Percentiles rank a stretch among this genome's conserved stretches.
phyloP scores from a whole-genome alignment of 2,888 invertebrate species.

The Oeneis ivallda region DNA sequence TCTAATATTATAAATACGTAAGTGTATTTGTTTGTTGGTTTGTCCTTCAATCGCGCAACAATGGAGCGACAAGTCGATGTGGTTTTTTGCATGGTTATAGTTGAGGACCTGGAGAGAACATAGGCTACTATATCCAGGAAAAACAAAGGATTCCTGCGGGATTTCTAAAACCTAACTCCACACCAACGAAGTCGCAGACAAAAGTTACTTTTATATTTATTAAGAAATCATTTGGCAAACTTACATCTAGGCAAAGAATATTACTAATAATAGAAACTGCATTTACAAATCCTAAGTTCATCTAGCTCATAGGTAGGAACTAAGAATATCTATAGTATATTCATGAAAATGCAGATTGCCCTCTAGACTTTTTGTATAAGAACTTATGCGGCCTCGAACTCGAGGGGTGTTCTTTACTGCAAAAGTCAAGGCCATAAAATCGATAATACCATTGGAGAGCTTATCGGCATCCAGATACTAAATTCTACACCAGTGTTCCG shows the following conservation, averaged over 20 bases:
- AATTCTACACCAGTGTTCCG: neutral
- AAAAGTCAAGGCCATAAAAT: conserved; percentile 18
- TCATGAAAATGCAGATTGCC: conserved; percentile 14
- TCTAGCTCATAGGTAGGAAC: neutral
- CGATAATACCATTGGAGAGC: conserved; percentile 8
- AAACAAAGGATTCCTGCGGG: too few species aligned
- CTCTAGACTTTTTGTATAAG: neutral
- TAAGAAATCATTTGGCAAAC: neutral
- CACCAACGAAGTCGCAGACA: too few species aligned
- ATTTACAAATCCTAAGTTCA: neutral
- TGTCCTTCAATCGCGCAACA: too few species aligned
- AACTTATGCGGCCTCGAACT: neutral
- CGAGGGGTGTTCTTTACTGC: conserved; percentile 7
- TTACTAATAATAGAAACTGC: neutral
- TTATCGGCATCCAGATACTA: neutral
- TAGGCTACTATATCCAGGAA: too few species aligned
- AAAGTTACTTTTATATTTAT: neutral
- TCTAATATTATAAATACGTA: too few species aligned
- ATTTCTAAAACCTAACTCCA: too few species aligned
- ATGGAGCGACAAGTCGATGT: too few species aligned
- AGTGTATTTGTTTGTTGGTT: too few species aligned
- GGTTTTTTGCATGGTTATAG: too few species aligned
- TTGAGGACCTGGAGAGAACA: too few species aligned
- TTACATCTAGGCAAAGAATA: conserved; percentile 5
- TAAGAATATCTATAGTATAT: neutral